Evolutionary conservation across 2,113 vertebrate species (phyloP).

Genomic region (Brachypodius melanocephalos): DNA sequence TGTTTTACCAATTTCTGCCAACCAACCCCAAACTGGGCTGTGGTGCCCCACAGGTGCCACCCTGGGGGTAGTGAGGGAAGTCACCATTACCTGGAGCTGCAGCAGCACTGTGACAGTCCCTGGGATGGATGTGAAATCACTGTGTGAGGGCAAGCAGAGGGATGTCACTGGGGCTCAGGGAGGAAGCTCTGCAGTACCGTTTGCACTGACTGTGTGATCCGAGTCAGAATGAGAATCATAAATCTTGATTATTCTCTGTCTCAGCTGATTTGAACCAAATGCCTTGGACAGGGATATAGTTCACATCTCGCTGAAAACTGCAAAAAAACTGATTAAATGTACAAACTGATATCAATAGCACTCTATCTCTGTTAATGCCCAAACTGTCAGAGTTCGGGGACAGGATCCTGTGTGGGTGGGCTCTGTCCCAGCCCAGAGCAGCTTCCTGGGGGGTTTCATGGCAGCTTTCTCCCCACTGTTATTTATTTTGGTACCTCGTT

Average conservation of each 20-base stretch:
- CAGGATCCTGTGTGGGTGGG: background rate
- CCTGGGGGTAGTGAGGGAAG: too few relatives aligned
- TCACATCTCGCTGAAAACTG: constrained; percentile 71
- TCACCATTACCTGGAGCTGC: background rate
- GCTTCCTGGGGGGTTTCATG: background rate
- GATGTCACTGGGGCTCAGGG: background rate
- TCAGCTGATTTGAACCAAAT: constrained; percentile 75
- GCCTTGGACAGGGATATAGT: constrained; percentile 68
- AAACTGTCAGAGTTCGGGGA: constrained; percentile 20
- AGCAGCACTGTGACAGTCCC: background rate
- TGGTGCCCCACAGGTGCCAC: background rate
- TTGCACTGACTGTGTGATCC: constrained; percentile 43
- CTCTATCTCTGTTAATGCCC: constrained; percentile 59
- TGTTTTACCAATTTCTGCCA: background rate
- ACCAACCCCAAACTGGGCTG: background rate
- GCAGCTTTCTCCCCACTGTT: background rate
- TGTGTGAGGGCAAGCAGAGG: constrained; percentile 5
- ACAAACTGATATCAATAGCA: constrained; percentile 75
- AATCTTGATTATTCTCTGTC: constrained; percentile 80
- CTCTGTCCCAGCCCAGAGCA: background rate
- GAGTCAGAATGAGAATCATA: constrained; percentile 72
- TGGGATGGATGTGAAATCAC: constrained; percentile 37
- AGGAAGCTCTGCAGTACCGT: constrained; percentile 27
- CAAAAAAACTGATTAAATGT: constrained; percentile 74
- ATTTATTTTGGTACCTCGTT: background rate